phyloP scores from a whole-genome alignment of 1,140 invertebrate genomes.

The Lutraria rhynchaena region DNA sequence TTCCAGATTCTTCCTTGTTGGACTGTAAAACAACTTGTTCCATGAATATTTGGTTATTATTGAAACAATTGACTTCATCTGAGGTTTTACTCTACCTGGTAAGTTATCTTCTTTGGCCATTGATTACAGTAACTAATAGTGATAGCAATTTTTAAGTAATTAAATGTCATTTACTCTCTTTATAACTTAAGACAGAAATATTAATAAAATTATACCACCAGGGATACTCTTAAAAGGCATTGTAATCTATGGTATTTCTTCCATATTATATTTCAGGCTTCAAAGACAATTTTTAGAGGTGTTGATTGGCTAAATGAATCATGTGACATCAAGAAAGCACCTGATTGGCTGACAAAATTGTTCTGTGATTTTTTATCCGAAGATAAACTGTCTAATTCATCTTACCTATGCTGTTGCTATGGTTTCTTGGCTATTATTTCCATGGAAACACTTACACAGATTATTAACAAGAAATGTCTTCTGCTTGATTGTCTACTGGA shows the following conservation, averaged over 20 bases:
- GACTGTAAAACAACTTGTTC: constrained; percentile 74
- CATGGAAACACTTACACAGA: constrained; percentile 54
- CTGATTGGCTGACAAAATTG: constrained; percentile 25
- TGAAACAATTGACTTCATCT: constrained; percentile 28
- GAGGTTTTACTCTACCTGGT: neutral
- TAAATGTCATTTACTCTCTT: too few species aligned
- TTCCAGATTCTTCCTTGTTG: constrained; percentile 70
- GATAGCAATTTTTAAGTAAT: too few species aligned
- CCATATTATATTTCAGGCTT: constrained; percentile 12
- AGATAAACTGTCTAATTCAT: constrained; percentile 11
- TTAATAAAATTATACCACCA: too few species aligned
- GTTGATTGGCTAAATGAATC: constrained; percentile 27
- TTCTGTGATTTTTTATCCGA: neutral
- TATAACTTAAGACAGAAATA: too few species aligned
- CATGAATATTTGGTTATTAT: constrained; percentile 69
- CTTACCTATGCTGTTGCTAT: constrained; percentile 64
- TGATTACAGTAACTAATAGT: too few species aligned
- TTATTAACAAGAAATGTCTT: constrained; percentile 46
- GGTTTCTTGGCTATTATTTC: constrained; percentile 66
- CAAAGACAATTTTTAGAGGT: constrained; percentile 10
- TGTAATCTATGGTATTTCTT: neutral
- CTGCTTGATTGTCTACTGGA: constrained; percentile 55
- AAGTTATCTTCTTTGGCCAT: neutral
- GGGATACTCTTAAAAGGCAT: too few species aligned
- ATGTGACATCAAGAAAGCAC: neutral